Base-by-base conservation (phyloP, 2,888 invertebrate genomes). In the Volucella zonaria region DNA sequence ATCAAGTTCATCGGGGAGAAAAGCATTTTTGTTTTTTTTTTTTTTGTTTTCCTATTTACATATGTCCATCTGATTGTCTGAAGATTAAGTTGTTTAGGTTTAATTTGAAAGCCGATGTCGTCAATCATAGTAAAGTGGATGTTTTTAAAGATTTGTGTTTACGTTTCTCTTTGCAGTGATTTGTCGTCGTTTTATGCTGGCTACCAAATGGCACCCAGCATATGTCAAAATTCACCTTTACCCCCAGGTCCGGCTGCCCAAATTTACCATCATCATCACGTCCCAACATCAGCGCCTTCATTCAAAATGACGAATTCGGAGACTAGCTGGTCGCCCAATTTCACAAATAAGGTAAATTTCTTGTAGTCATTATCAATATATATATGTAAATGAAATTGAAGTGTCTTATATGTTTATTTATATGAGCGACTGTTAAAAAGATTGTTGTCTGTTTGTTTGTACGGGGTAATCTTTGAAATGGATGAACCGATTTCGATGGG, bases 151-250 rank as follows among this genome's bases (percentile, higher is more conserved):
- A 62, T 47, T 23, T 64, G 43, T 42, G 83, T 87, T 87, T 87
- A 87, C 80, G 52, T 43, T 76, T 85, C 85, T 87, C 61, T 80
- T 92, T 92, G 15, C 89, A 93, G 93, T 90, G 93, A 93, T 86
- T 89, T 92, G 87, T 91, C 91, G 58, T 89, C 89, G 45, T 92
- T 91, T 87, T 91, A 90, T 81, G 92, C 92, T 76, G 90, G 90
- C 80, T 91, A 91, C 88, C 92, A 91, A 87, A 93, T 93, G 93
- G 92, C 93, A 81, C 93, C 93, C 73, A 93, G 92, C 88, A 90
- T 91, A 86, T 91, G 91, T 88, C 90, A 91, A 82, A 90, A 89
- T 59, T 89, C 91, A 80, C 89, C 90, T 87, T 75, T 90, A 87
- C 87, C 89, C 77, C 87, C 89, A 61, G 88, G 87, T 51, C 83